phyloP scores from a whole-genome alignment of 2,797 vertebrate species.

The Characodon lateralis region DNA sequence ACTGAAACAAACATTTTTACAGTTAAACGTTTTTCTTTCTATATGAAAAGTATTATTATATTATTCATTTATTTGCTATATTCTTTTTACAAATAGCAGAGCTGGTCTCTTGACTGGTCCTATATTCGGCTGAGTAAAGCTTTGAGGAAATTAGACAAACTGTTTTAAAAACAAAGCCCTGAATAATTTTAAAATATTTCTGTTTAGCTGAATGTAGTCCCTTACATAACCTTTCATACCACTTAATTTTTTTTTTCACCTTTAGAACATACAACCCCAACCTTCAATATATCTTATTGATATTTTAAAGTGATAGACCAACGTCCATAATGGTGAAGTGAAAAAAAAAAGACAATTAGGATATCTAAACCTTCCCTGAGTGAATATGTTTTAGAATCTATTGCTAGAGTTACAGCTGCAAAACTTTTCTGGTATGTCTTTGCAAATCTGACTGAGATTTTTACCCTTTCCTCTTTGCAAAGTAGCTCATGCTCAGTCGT shows the following conservation, averaged over 20 bases:
- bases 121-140: constrained; percentile 37
- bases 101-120: neutral
- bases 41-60: neutral
- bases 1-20: constrained; percentile 1
- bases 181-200: neutral
- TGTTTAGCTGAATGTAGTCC: neutral
- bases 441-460: too few species aligned
- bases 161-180: neutral
- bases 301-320: neutral
- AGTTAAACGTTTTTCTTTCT: neutral
- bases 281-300: neutral
- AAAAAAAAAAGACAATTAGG: neutral
- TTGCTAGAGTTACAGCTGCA: too few species aligned
- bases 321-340: neutral
- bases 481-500: neutral
- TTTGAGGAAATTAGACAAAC: neutral
- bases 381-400: neutral
- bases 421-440: neutral
- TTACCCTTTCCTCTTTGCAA: too few species aligned
- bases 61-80: neutral
- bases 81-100: neutral
- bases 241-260: neutral
- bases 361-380: neutral
- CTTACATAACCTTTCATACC: neutral
- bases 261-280: neutral